Evolutionary conservation across 2,888 invertebrate species (phyloP).

Genomic region (Brachynemurus nebulosus): DNA sequence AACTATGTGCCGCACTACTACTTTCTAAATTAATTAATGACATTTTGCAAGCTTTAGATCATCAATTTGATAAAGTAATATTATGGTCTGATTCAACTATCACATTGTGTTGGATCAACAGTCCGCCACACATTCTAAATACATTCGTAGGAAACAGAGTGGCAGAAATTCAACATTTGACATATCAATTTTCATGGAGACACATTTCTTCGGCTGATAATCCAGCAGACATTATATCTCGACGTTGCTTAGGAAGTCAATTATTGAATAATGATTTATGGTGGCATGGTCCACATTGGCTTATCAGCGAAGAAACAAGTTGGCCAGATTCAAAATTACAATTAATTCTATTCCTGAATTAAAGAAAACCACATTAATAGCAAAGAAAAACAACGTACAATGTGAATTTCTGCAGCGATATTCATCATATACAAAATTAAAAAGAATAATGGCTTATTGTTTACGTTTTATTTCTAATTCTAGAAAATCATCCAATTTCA

Average conservation of each 20-base stretch:
- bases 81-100: constrained; percentile 7
- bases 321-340: too few species aligned
- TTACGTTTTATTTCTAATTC: too few species aligned
- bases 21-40: constrained; percentile 3
- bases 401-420: too few species aligned
- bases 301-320: background rate
- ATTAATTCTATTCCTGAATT: too few species aligned
- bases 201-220: constrained; percentile 6
- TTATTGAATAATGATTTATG: background rate
- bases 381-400: too few species aligned
- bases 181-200: constrained; percentile 2
- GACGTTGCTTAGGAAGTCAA: background rate
- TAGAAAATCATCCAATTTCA: too few species aligned
- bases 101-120: constrained; percentile 6
- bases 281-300: constrained; percentile 9
- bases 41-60: background rate
- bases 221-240: constrained; percentile 6
- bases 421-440: too few species aligned
- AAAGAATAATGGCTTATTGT: too few species aligned
- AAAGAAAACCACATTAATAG: too few species aligned
- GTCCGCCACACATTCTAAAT: background rate
- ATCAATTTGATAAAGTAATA: background rate
- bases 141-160: constrained; percentile 7
- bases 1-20: constrained; percentile 8
- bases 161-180: constrained; percentile 6